phyloP scores from a whole-genome alignment of 2,113 vertebrate genomes.

The Gadus chalcogrammus region DNA sequence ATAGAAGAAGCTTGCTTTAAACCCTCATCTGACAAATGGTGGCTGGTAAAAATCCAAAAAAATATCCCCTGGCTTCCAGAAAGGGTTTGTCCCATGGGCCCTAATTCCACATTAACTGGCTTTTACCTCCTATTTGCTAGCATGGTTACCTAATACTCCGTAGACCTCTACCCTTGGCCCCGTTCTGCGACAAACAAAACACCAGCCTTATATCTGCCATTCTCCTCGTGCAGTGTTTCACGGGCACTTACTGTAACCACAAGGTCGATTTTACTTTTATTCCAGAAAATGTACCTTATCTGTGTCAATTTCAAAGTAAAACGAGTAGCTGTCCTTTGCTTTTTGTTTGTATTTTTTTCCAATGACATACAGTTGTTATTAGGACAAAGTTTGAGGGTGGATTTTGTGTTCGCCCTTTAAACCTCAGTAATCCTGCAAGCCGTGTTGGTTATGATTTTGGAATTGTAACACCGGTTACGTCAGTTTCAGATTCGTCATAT shows the following conservation, averaged over 20 bases:
- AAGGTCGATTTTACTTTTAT: background rate
- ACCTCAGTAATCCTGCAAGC: slow-evolving; percentile 29
- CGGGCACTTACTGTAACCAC: background rate
- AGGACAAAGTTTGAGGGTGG: slow-evolving; percentile 15
- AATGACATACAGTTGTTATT: background rate
- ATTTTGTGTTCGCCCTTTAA: slow-evolving; percentile 33
- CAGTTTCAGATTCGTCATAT: slow-evolving; percentile 7
- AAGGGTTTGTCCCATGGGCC: slow-evolving; percentile 4
- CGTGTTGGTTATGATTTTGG: slow-evolving; percentile 11
- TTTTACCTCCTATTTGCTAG: slow-evolving; percentile 18
- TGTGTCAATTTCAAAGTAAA: too few species aligned
- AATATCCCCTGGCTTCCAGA: background rate
- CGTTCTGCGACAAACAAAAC: slow-evolving; percentile 4
- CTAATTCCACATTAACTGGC: slow-evolving; percentile 21
- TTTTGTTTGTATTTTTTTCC: background rate
- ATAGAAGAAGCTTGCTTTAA: too few species aligned
- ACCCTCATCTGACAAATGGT: too few species aligned
- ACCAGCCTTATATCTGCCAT: background rate
- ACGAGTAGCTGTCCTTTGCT: too few species aligned
- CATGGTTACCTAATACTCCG: slow-evolving; percentile 3
- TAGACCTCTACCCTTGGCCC: background rate
- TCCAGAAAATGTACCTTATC: background rate
- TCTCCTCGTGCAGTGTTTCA: slow-evolving; percentile 1
- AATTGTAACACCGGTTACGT: slow-evolving; percentile 11
- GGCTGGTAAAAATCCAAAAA: slow-evolving; percentile 13